Evolutionary conservation across 1,140 invertebrate species (phyloP), one percentile per base, ranked within the genome.

Genomic region (Aradophagus sp.): DNA sequence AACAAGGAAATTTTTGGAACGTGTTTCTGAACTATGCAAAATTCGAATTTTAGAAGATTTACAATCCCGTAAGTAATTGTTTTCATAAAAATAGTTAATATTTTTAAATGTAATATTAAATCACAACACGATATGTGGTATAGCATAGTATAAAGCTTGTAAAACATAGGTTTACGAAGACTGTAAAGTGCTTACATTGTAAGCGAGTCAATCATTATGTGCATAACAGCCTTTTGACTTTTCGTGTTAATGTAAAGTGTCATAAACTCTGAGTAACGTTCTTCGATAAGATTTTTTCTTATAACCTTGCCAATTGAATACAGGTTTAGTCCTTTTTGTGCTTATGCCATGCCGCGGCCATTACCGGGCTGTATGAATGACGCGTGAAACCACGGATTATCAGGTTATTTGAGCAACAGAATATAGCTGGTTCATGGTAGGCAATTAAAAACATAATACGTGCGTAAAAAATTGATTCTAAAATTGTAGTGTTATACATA

Each of bases 101-200:
- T 29, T n/a, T 29, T 29, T n/a, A 29, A 6, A n/a, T 29, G 27
- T 29, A 5, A 23, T 29, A 29, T 29, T 10, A 32, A 59, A 44
- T 36, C 29, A 12, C 5, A 16, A 38, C 14, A 45, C 44, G 45
- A 47, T 39, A 12, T 29, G 13, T 23, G 13, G 19, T 47, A 27
- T 38, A 32, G 38, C 31, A 39, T 39, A 63, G 5, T 16, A 1
- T n/a, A 12, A 29, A 45, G 41, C 59, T 47, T 55, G 59, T 63
- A 55, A 63, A 62, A 62, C 59, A 63, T 41, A 39, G 59, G 42
- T 63, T 63, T 55, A 55, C 48, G 48, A 55, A 63, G 41, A 45
- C 48, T 38, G 32, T 55, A 63, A 63, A 63, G 59, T 34, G 59
- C 48, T 53, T 63, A 55, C 50, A 53, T 39, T 65, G 32, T 48